Conservation (phyloP, 1,140 invertebrate species). For the Drosophila prosaltans region DNA sequence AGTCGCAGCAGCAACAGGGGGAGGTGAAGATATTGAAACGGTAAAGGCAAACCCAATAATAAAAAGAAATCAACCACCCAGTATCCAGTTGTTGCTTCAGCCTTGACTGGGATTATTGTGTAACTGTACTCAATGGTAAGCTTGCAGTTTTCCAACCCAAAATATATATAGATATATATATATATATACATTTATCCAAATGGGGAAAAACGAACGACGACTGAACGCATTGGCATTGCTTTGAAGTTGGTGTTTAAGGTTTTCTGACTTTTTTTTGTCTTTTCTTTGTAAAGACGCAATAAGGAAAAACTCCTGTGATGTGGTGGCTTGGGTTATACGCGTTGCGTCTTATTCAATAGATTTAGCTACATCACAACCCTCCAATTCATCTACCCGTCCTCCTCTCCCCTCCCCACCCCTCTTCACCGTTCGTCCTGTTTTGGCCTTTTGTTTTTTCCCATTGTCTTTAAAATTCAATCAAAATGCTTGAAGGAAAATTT, state of each 20-base stretch:
- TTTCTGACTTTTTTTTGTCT: neutral
- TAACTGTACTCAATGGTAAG: slow-evolving; percentile 48
- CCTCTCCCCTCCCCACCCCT: slow-evolving; percentile 7
- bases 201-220: neutral
- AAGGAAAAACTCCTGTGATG: slow-evolving; percentile 55
- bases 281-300: slow-evolving; percentile 61
- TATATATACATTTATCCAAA: slow-evolving; percentile 6
- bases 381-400: neutral
- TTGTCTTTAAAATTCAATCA: slow-evolving; percentile 66
- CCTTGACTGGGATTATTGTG: slow-evolving; percentile 19
- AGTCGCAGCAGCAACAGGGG: neutral
- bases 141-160: slow-evolving; percentile 67
- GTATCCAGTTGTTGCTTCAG: slow-evolving; percentile 36
- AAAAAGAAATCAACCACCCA: slow-evolving; percentile 26
- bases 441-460: slow-evolving; percentile 31
- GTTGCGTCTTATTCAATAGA: slow-evolving; percentile 32
- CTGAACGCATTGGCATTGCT: slow-evolving; percentile 47
- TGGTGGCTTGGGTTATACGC: slow-evolving; percentile 39
- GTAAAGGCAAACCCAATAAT: slow-evolving; percentile 23
- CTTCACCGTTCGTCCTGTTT: neutral
- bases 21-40: neutral
- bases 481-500: slow-evolving; percentile 33
- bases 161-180: neutral
- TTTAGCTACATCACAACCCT: slow-evolving; percentile 50
- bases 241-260: slow-evolving; percentile 33